A percentile compares a stretch with the other conserved stretches of the same genome.
These are phyloP conservation scores for Capromys pilorides DNA, from an alignment of 2,797 vertebrate species.

Conservation along the genomic window DNA sequence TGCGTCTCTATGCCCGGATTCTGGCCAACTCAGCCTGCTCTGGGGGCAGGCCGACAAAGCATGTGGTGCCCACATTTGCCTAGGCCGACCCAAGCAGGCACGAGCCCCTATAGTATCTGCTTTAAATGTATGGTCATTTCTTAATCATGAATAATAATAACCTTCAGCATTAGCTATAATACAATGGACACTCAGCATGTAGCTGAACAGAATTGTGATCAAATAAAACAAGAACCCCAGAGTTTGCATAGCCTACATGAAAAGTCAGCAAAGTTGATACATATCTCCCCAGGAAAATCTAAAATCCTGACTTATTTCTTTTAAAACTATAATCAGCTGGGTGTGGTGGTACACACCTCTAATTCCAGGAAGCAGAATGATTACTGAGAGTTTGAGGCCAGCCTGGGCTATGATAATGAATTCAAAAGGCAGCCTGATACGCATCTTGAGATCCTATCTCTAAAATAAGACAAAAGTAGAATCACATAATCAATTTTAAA, in stretches of 20 bases:
- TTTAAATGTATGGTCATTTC: background rate
- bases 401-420: background rate
- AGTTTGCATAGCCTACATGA: background rate
- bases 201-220: background rate
- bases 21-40: too few relatives aligned
- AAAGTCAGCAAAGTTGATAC: background rate
- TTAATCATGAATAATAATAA: background rate
- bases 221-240: background rate
- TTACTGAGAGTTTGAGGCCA: background rate
- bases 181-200: background rate
- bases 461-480: background rate
- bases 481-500: background rate
- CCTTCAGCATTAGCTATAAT: background rate
- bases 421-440: background rate
- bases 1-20: too few relatives aligned
- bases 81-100: too few relatives aligned
- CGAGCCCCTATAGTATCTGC: background rate
- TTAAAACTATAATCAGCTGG: background rate
- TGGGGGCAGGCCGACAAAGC: too few relatives aligned
- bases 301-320: background rate
- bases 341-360: background rate
- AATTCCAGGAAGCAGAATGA: background rate
- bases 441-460: background rate
- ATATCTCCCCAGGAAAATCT: background rate
- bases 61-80: too few relatives aligned